These are phyloP conservation scores for Cryptus armator DNA, from an alignment of 2,888 invertebrate species.

Conservation along the genomic window DNA sequence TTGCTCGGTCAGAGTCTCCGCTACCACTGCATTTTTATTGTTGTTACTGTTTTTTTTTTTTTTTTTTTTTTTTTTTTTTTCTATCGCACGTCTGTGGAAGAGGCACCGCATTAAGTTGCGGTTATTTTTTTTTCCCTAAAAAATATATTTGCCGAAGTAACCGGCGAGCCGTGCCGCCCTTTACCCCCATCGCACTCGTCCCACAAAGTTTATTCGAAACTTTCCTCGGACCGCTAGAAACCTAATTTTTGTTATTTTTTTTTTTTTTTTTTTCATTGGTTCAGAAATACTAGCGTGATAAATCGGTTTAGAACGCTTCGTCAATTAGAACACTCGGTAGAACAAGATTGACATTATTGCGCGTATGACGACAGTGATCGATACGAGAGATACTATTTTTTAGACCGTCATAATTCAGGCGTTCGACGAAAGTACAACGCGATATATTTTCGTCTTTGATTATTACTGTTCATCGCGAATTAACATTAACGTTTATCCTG, in stretches of 20 bases:
- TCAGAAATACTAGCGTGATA: slow-evolving; percentile 84
- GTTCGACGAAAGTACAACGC: slow-evolving; percentile 2
- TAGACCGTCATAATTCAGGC: slow-evolving; percentile 56
- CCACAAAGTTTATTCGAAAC: slow-evolving; percentile 64
- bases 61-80: slow-evolving; percentile 75
- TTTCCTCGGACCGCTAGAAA: slow-evolving; percentile 72
- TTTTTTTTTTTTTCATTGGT: slow-evolving; percentile 80
- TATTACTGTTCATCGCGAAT: background rate
- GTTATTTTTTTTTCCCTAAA: slow-evolving; percentile 72
- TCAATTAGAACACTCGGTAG: slow-evolving; percentile 83
- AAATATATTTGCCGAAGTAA: slow-evolving; percentile 59
- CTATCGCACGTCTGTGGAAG: slow-evolving; percentile 82
- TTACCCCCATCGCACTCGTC: slow-evolving; percentile 59
- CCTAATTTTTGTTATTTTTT: slow-evolving; percentile 52
- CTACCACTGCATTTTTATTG: slow-evolving; percentile 21
- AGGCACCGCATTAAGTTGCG: slow-evolving; percentile 77
- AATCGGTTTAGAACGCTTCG: slow-evolving; percentile 84
- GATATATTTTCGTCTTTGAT: slow-evolving; percentile 8
- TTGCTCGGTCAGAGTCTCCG: slow-evolving; percentile 72
- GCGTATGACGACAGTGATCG: slow-evolving; percentile 61
- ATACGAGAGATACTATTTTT: slow-evolving; percentile 46
- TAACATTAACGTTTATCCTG: slow-evolving; percentile 60
- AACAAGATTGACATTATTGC: slow-evolving; percentile 73
- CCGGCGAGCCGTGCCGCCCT: slow-evolving; percentile 33
- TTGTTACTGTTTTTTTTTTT: slow-evolving; percentile 78